Evolutionary conservation across 2,113 vertebrate species (phyloP).

Genomic region (Myotis lucifugus): DNA sequence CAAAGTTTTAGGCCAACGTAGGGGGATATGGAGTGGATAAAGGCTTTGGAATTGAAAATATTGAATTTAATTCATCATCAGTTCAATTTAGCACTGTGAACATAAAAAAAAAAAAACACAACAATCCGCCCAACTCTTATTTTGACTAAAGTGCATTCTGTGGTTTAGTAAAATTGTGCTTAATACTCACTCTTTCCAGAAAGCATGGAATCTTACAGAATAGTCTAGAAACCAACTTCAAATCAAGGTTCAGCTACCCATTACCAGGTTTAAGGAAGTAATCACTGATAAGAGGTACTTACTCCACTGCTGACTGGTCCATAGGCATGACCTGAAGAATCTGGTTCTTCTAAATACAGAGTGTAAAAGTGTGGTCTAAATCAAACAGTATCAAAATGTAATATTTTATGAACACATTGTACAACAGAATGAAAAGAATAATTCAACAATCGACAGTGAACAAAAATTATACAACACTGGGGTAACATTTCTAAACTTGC

Average conservation of each 20-base stretch:
- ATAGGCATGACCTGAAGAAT: slow-evolving; percentile 89
- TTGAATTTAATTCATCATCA: not conserved
- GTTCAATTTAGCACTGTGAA: not conserved
- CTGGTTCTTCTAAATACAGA: slow-evolving; percentile 97
- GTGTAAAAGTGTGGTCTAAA: slow-evolving; percentile 98
- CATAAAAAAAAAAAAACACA: not conserved
- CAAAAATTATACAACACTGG: slow-evolving; percentile 24
- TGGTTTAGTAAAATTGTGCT: not conserved
- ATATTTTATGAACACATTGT: slow-evolving; percentile 88
- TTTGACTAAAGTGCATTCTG: not conserved
- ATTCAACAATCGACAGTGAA: slow-evolving; percentile 80
- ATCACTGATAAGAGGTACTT: slow-evolving; percentile 77
- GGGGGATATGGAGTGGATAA: not conserved
- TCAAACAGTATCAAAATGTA: slow-evolving; percentile 91
- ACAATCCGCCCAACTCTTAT: not conserved
- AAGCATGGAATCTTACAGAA: not conserved
- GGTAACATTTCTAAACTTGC: slow-evolving; percentile 18
- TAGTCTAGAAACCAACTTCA: not conserved
- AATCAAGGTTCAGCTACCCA: not conserved
- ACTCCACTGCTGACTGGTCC: slow-evolving; percentile 93
- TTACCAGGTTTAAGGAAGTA: not conserved
- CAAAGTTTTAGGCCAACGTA: not conserved
- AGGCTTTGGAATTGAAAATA: not conserved
- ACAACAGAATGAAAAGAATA: slow-evolving; percentile 80
- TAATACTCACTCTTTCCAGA: slow-evolving; percentile 4